Conservation (phyloP, 35 echinoderm and acorn worm genomes). For the Amphiura filiformis region DNA sequence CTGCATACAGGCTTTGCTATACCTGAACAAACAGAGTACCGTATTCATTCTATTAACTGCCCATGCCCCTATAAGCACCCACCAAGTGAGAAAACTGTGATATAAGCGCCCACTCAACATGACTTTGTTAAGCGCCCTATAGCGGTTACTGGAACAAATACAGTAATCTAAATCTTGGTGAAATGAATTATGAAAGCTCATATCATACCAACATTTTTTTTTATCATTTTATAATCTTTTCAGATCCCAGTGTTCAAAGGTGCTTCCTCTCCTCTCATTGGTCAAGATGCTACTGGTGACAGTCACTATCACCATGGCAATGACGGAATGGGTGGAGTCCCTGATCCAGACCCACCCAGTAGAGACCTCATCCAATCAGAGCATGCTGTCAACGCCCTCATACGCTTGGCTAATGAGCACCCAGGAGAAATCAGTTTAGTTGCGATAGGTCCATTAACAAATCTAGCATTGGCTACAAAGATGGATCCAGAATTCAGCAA, state of each 20-base stretch:
- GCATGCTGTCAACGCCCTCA: conserved; percentile 45
- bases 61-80: no score
- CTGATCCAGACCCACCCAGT: conserved; percentile 25
- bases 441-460: conserved; percentile 74
- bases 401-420: conserved; percentile 47
- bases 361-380: conserved; percentile 43
- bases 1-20: no score
- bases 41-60: no score
- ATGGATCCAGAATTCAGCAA: conserved; percentile 53
- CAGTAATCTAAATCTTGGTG: no score
- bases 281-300: neutral
- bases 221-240: no score
- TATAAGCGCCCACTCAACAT: no score
- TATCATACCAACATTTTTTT: no score
- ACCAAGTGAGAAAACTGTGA: no score
- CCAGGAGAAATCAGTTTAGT: conserved; percentile 51
- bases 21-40: no score
- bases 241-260: conserved; percentile 87
- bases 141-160: no score
- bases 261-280: conserved; percentile 19
- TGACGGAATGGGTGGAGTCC: conserved; percentile 40
- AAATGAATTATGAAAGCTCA: no score
- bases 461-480: conserved; percentile 49
- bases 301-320: conserved; percentile 56
- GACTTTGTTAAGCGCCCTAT: no score